Base-by-base conservation (phyloP, 2,113 vertebrate species). In the Zapus hudsonius region DNA sequence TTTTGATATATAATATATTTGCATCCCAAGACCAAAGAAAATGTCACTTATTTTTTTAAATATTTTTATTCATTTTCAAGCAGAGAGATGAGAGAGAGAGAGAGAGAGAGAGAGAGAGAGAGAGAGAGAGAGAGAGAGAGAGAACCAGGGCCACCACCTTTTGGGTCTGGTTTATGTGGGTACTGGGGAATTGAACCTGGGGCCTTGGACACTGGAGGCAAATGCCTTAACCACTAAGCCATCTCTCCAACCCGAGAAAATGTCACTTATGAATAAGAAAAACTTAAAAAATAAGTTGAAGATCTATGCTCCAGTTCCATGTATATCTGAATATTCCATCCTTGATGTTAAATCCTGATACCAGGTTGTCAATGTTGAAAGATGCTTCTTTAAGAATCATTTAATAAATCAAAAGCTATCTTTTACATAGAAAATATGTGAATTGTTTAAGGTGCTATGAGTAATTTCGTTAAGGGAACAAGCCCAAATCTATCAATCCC, bases 231-330 rank as follows among this genome's bases (percentile, higher is more conserved):
- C n/a, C n/a, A n/a, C n/a, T n/a, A n/a, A n/a, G n/a, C n/a, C n/a
- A n/a, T n/a, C n/a, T n/a, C n/a, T n/a, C n/a, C n/a, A n/a, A n/a
- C n/a, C n/a, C n/a, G n/a, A n/a, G n/a, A n/a, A n/a, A n/a, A n/a
- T n/a, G 12, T 84, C 64, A 84, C 15, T 20, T 31, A 29, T 57
- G 25, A 7, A 31, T 42, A 89, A 91, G 38, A 81, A 87, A 92
- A 84, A 36, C 11, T 79, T 83, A 84, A 93, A 92, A 93, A 95
- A 82, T 78, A 90, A 92, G 80, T 90, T 16, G 36, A 90, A 93
- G 82, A 73, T 83, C 29, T 69, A 72, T 82, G 31, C 13, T 20
- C 42, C 63, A 61, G 11, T 9, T 52, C 42, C 59, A 25, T 6
- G 27, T 78, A 47, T 33, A 55, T 64, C 57, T 91, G 87, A 87